phyloP scores from a whole-genome alignment of 2,888 invertebrate genomes.

The Thymelicus lineola region DNA sequence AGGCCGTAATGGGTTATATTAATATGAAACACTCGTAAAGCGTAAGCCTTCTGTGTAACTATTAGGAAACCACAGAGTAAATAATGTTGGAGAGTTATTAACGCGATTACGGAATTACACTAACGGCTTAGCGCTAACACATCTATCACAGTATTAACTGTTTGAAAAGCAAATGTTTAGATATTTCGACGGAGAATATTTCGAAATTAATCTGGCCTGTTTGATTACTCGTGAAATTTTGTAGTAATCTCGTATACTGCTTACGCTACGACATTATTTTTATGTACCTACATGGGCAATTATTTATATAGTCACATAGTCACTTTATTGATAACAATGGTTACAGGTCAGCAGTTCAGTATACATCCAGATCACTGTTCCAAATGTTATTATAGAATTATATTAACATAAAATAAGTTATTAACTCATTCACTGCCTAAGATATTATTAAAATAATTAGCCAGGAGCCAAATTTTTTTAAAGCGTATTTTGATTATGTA shows the following conservation, averaged over 20 bases:
- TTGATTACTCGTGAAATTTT: neutral
- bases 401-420: too few species aligned
- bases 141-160: slow-evolving; percentile 7
- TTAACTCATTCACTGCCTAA: too few species aligned
- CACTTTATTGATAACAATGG: too few species aligned
- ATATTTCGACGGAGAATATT: slow-evolving; percentile 3
- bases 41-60: slow-evolving; percentile 27
- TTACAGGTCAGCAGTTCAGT: too few species aligned
- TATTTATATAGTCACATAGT: too few species aligned
- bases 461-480: too few species aligned
- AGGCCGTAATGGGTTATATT: neutral
- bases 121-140: slow-evolving; percentile 4
- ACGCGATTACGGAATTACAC: slow-evolving; percentile 19
- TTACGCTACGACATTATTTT: neutral
- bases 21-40: slow-evolving; percentile 5
- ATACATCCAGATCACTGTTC: too few species aligned
- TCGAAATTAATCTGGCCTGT: slow-evolving; percentile 6
- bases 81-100: slow-evolving; percentile 28
- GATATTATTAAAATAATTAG: too few species aligned
- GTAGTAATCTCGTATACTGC: neutral
- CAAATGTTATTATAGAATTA: too few species aligned
- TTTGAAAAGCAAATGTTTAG: slow-evolving; percentile 6
- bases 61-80: slow-evolving; percentile 36
- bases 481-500: too few species aligned
- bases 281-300: too few species aligned